Base-by-base conservation (phyloP, 2,888 invertebrate genomes). In the Apamea sordens region DNA sequence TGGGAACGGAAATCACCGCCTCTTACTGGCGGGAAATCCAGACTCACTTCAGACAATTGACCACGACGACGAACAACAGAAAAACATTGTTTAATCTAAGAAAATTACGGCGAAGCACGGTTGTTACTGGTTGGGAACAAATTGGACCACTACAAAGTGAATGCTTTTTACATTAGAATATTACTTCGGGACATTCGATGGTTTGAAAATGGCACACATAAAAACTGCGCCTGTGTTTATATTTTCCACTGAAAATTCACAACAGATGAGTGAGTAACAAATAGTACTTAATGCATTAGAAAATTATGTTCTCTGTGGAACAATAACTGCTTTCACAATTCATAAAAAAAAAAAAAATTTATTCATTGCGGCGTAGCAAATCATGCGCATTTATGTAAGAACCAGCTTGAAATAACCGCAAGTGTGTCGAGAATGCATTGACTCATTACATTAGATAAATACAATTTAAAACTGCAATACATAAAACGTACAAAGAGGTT, bases 1-100 rank as follows among this genome's bases (percentile, higher is more conserved):
- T 95, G 96, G 93, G 95, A 95, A 95, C 94, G 95, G 95, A 95
- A 95, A 93, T 90, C 92, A 88, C 89, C 90, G 92, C 87, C 91
- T 91, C 88, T 89, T 86, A 89, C 89, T 86, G 91, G 88, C 89
- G 90, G 91, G 90, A 91, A 92, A 89, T 89, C 88, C 90, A 90
- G 89, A 89, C 89, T 89, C 89, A 89, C 91, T 89, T 89, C 84
- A 88, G 89, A 91, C 92, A 92, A 92, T 92, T 88, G 85, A 89
- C 88, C 89, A 90, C 88, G 81, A 87, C 79, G 76, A 76, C 70
- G 65, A 65, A 74, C 61, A 87, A 36, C 65, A 82, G 75, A 82
- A 84, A 85, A 81, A 86, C 76, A 41, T 59, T 65, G 64, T 76
- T 65, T 63, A 69, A 73, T 86, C 68, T 70, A 73, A 71, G 73